These are phyloP conservation scores for Astropecten irregularis DNA, from an alignment of 53 echinoderm and acorn worm species.

Conservation along the genomic window DNA sequence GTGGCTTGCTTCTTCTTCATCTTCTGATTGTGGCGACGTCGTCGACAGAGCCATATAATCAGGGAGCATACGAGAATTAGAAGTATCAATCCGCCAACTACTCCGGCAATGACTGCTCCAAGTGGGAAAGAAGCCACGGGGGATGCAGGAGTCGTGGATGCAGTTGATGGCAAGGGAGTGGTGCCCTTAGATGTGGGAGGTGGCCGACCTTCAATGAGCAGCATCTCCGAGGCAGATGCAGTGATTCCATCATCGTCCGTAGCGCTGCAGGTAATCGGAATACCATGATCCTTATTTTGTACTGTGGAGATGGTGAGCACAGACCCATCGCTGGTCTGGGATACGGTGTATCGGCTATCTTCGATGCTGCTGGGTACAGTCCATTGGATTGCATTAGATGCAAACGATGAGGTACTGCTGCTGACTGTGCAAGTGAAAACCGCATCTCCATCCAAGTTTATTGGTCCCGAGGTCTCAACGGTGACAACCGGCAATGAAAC, in stretches of 20 bases:
- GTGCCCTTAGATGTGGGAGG: constrained; percentile 3
- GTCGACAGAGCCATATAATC: constrained; percentile 33
- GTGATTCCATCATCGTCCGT: constrained; percentile 32
- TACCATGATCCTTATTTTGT: constrained; percentile 31
- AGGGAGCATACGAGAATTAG: constrained; percentile 27
- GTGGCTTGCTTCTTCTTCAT: constrained; percentile 17
- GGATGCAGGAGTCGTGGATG: neutral
- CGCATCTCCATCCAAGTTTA: neutral
- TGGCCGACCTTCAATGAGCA: constrained; percentile 29
- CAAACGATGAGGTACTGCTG: constrained; percentile 23
- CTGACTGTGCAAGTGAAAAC: constrained; percentile 26
- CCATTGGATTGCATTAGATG: constrained; percentile 5
- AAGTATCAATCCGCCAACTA: constrained; percentile 14
- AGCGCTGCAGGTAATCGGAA: constrained; percentile 4
- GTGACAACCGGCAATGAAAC: constrained; percentile 5
- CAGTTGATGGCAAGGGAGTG: neutral
- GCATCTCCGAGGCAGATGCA: neutral
- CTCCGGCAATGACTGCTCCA: neutral
- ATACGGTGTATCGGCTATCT: neutral
- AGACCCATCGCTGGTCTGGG: neutral
- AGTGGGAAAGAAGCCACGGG: too few relatives aligned
- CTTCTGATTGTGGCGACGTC: neutral
- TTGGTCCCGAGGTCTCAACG: neutral
- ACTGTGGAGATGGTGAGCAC: neutral
- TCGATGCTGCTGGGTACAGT: neutral